Conservation (phyloP, 2,113 vertebrate genomes). For the Cygnus buccinator region DNA sequence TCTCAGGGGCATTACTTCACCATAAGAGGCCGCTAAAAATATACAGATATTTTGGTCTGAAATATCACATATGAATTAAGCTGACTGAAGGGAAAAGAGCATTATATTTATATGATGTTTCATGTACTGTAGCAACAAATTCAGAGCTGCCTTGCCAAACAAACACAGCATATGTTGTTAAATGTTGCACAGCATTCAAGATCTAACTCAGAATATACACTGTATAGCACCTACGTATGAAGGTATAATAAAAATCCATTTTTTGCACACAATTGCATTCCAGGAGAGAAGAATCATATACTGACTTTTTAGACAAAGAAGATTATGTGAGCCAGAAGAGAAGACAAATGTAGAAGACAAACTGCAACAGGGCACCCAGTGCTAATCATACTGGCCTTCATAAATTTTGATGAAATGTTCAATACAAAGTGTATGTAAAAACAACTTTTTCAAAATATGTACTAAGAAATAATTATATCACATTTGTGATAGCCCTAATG, state of each 20-base stretch:
- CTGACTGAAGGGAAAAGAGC: neutral
- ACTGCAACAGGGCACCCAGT: fast-evolving
- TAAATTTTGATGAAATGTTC: neutral
- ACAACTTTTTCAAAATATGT: neutral
- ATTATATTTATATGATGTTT: neutral
- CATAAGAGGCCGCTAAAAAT: neutral
- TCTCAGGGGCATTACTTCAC: neutral
- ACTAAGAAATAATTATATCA: neutral
- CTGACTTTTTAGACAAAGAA: neutral
- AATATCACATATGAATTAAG: too few species aligned
- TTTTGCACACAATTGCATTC: neutral
- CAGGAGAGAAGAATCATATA: neutral
- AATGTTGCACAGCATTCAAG: neutral
- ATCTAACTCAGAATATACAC: neutral
- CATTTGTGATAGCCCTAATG: neutral
- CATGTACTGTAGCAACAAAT: neutral
- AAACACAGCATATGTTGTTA: neutral
- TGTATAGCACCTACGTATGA: neutral
- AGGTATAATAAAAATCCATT: neutral
- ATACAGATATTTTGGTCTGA: neutral
- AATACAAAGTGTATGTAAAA: neutral
- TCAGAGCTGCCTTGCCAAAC: neutral
- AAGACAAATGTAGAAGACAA: neutral
- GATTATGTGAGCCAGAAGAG: neutral
- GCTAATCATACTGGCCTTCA: neutral